Evolutionary conservation across 2,888 invertebrate species (phyloP).

Genomic region (Choristoneura rosaceana): DNA sequence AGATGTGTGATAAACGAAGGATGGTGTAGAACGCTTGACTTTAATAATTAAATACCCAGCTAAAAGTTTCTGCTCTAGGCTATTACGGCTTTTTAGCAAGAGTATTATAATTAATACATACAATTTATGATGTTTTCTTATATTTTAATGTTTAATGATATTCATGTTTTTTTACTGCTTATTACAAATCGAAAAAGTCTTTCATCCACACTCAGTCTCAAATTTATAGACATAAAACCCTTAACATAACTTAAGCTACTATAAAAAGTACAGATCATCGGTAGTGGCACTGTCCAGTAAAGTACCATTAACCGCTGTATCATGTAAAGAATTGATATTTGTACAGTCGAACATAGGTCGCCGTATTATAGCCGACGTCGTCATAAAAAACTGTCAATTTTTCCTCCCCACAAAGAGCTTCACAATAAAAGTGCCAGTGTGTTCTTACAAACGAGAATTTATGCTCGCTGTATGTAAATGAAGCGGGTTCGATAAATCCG

Average conservation of each 20-base stretch:
- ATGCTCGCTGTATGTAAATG: slow-evolving; percentile 82
- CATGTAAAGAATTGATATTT: slow-evolving; percentile 78
- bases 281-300: slow-evolving; percentile 62
- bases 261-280: slow-evolving; percentile 30
- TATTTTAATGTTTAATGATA: not conserved
- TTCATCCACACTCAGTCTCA: slow-evolving; percentile 58
- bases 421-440: slow-evolving; percentile 83
- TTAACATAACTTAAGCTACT: slow-evolving; percentile 32
- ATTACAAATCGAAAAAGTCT: slow-evolving; percentile 44
- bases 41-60: no score
- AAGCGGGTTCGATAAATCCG: slow-evolving; percentile 59
- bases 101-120: not conserved
- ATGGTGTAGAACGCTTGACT: no score
- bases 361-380: slow-evolving; percentile 63
- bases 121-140: not conserved
- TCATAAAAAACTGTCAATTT: slow-evolving; percentile 72
- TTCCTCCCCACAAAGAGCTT: slow-evolving; percentile 72
- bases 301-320: slow-evolving; percentile 69
- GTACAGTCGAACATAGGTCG: slow-evolving; percentile 77
- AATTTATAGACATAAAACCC: slow-evolving; percentile 21
- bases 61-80: no score
- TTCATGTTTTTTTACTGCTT: slow-evolving; percentile 14
- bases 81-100: no score
- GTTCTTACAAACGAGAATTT: slow-evolving; percentile 85
- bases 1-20: no score